Evolutionary conservation across 92 coral and sea anemone species (phyloP), one percentile per base, ranked within the genome.

Genomic region (Palythoa grandis): DNA sequence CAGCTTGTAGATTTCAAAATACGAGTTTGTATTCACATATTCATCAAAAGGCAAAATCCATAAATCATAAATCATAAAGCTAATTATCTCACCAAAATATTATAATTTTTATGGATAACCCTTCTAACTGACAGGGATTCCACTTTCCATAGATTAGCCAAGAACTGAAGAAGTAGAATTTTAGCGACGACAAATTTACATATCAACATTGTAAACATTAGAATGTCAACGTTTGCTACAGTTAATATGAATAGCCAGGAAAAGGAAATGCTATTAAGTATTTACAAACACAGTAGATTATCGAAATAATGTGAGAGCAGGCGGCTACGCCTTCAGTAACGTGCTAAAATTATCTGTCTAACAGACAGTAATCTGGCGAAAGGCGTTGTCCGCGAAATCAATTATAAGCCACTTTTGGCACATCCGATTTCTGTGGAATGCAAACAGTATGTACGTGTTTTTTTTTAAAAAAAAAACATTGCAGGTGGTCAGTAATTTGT

Each of bases 301-400:
- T 56, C 61, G 61, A 56, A 56, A 56, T 56, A 56, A 56, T 56
- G 61, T 12, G 61, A 12, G 61, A 56, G 14, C 14, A 56, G 15
- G 16, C 14, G 16, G 61, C 2, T 56, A 56, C 61, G 61, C 61
- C 61, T 56, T 56, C 61, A 56, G 61, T 56, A 56, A 56, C 61
- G 16, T 56, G 61, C 61, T 56, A 56, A 56, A 56, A 56, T 56
- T 56, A 56, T 56, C 61, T 56, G 61, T 56, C 61, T 56, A 43
- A 43, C 9, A 3, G 35, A 43, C 50, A 43, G 50, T 8, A 43
- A 56, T 56, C 61, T 56, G 61, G 61, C 61, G 61, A 56, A 56
- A 56, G 61, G 61, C 61, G 61, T 56, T 56, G 61, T 52, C 61
- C 61, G 61, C 61, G 61, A 56, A 56, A 56, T 56, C 61, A 56